Evolutionary conservation across 2,888 invertebrate species (phyloP).

Genomic region (Cephus pulcher): DNA sequence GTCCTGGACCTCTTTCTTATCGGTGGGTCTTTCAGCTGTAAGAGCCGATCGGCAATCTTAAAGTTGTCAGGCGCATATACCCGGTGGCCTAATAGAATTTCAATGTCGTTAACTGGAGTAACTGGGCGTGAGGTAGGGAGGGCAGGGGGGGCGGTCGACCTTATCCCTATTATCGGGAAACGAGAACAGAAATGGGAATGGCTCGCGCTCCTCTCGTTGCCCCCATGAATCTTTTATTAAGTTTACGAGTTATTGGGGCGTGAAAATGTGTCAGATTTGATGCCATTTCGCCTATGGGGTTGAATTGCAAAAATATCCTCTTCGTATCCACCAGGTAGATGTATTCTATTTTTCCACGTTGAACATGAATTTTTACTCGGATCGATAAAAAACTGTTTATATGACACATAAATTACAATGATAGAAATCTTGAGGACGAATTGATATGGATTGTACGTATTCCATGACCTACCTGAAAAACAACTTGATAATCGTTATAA

Average conservation of each 20-base stretch:
- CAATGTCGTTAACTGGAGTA: constrained; percentile 60
- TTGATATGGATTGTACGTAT: no score
- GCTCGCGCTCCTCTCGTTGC: constrained; percentile 10
- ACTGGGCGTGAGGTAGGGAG: constrained; percentile 52
- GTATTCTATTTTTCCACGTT: no score
- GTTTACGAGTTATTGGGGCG: constrained; percentile 35
- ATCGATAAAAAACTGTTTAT: no score
- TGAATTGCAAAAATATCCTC: background rate
- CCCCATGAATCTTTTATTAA: constrained; percentile 24
- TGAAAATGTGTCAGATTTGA: constrained; percentile 31
- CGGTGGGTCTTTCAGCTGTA: background rate
- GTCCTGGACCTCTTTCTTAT: background rate
- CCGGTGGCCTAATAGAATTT: constrained; percentile 56
- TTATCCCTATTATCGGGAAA: constrained; percentile 54
- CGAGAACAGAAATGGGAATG: constrained; percentile 3
- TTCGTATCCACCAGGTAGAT: no score
- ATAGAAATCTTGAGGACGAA: no score
- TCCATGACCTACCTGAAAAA: no score
- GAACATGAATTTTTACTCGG: no score
- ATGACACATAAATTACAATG: no score
- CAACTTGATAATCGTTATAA: no score
- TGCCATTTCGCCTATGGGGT: constrained; percentile 9
- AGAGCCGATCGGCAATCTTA: constrained; percentile 36
- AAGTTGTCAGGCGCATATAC: constrained; percentile 49
- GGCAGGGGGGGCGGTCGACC: constrained; percentile 34